These are phyloP conservation scores for Shinisaurus crocodilurus DNA, from an alignment of 2,113 vertebrate species.

Conservation along the genomic window DNA sequence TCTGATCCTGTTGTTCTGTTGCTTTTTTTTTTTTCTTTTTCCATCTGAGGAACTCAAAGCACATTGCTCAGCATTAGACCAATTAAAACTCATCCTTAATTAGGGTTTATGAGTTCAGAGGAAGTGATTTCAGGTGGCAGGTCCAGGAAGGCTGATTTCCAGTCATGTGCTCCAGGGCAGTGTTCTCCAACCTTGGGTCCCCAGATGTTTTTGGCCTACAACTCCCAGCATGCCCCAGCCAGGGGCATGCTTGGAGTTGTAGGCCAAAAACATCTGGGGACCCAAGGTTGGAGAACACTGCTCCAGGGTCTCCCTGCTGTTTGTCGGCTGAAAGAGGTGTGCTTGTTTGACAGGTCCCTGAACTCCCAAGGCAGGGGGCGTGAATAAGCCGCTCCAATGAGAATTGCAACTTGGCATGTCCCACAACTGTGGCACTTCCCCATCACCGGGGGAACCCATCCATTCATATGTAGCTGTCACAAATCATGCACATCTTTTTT, in stretches of 20 bases:
- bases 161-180: neutral
- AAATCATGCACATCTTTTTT: neutral
- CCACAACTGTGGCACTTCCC: neutral
- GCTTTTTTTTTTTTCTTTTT: neutral
- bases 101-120: conserved; percentile 7
- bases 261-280: no score
- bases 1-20: neutral
- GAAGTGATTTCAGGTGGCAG: conserved; percentile 16
- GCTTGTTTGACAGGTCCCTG: neutral
- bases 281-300: no score
- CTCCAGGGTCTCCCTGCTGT: neutral
- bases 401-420: no score
- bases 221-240: no score
- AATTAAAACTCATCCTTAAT: conserved; percentile 15
- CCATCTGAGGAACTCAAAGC: neutral
- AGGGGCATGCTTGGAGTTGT: no score
- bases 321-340: neutral
- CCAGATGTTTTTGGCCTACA: no score
- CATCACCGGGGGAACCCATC: neutral
- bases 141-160: neutral
- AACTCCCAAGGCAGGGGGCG: neutral
- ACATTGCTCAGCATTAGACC: conserved; percentile 13
- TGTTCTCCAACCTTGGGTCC: no score
- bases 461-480: neutral
- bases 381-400: neutral